Evolutionary conservation across 2,797 vertebrate species (phyloP), one percentile per base, ranked within the genome.

Genomic region (Pipistrellus pygmaeus): DNA sequence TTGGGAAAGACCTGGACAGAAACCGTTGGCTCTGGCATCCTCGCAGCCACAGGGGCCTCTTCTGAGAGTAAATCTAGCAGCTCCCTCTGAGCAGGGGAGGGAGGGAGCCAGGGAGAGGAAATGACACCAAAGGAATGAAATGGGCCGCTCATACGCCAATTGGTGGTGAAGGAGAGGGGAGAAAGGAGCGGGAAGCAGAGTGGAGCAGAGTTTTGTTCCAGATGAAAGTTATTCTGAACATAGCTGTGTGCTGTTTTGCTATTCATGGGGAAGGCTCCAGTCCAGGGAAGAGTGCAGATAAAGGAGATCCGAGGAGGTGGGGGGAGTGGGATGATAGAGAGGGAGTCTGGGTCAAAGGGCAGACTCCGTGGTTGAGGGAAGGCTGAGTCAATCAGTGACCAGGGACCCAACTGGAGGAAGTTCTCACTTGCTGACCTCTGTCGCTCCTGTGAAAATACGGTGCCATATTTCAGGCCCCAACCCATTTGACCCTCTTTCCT

Each of bases 1-100:
- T 30, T 1, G 30, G 41, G 30, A 86, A 75, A 87, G 51, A 68
- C 25, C n/a, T 13, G 32, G 69, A 46, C 57, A 73, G 38, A 75
- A 68, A 2, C 8, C 1, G 2, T 0, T 11, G 25, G 15, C 14
- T 27, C 27, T 46, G 38, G 25, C 25, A 2, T 11, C n/a, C 81
- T 7, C 4, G 27, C 57, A 21, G 46, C 84, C 69, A 20, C 3
- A 2, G 7, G 1, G 2, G 0, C 2, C 1, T n/a, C 51, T 75
- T 32, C 9, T 5, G 35, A 23, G 30, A 46, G 51, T 38, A 2
- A 44, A 64, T 80, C 46, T 21, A 44, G 55, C 13, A 69, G 35
- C 4, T 69, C 41, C 3, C 17, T 13, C 4, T 12, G 13, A 71
- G 30, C 25, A 23, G 30, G 23, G 46, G 6, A 27, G 35, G 12